Evolutionary conservation across 2,113 vertebrate species (phyloP), one percentile per base, ranked within the genome.

Genomic region (Edolisoma coerulescens): DNA sequence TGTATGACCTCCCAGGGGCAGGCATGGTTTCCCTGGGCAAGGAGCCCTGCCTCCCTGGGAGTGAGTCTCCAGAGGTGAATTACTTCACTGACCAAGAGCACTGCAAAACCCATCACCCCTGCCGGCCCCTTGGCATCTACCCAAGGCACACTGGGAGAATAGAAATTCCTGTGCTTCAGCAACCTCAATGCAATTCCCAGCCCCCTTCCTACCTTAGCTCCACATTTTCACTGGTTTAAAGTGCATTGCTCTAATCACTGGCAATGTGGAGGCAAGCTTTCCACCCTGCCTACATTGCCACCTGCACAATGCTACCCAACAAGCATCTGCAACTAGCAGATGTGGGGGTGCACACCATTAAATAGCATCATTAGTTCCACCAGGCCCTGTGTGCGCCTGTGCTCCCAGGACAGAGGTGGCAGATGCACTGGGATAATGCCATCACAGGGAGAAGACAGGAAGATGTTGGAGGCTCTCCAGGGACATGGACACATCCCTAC

Each of bases 211-310:
- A 17, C 23, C 16, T 39, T 11, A 59, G 42, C 41, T 79, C 21
- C 22, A 22, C 30, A 3, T 24, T 67, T 63, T 16, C 30, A 17
- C n/a, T 21, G 9, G 16, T 64, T 60, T 68, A 49, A 64, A 60
- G 24, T 5, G 6, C 27, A 15, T 16, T 37, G 7, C 12, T 28
- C 19, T 35, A 13, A 9, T 21, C 26, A n/a, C 11, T 1, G 1
- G 18, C 0, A 2, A 5, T 13, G 27, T 11, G 17, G 44, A 75
- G 33, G 16, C 18, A 30, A 20, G 24, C 5, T 76, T 82, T 35
- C 21, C 32, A 60, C 18, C 11, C 52, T 67, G 16, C 42, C 53
- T 28, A 9, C 12, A 7, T 2, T 4, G 1, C 27, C 41, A 37
- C 41, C n/a, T 70, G 70, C 59, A 57, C n/a, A 33, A 13, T 37